Conservation (phyloP, 2,113 vertebrate species). For the Capricornis sumatraensis region DNA sequence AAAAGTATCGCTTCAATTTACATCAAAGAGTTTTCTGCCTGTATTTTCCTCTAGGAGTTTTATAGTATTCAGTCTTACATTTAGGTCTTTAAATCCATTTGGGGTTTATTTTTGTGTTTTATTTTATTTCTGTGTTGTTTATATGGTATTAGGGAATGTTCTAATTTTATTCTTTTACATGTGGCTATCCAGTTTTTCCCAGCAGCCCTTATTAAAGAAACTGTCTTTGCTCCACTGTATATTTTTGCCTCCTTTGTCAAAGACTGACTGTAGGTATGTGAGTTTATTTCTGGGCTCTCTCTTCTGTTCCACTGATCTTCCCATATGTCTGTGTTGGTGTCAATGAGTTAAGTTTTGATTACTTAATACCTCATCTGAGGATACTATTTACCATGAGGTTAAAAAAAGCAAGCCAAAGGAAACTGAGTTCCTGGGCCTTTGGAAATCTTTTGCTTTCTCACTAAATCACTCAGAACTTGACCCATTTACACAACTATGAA, state of each 20-base stretch:
- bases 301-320: background rate
- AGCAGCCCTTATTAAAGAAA: background rate
- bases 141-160: background rate
- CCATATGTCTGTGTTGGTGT: background rate
- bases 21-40: background rate
- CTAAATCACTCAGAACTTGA: background rate
- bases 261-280: background rate
- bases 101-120: background rate
- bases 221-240: background rate
- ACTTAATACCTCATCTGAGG: background rate
- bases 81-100: background rate
- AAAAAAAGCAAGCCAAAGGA: background rate
- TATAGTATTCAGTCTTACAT: background rate
- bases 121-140: background rate
- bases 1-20: background rate
- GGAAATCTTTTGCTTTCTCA: background rate
- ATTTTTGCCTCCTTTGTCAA: background rate
- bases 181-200: background rate
- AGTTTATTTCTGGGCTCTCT: background rate
- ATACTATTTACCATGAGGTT: background rate
- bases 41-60: background rate
- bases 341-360: background rate
- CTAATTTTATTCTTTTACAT: background rate
- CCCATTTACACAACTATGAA: background rate
- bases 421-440: background rate